A percentile compares a stretch with the other conserved stretches of the same genome.
Conservation (phyloP, 2,888 invertebrate species). For the Tridacna crocea region DNA sequence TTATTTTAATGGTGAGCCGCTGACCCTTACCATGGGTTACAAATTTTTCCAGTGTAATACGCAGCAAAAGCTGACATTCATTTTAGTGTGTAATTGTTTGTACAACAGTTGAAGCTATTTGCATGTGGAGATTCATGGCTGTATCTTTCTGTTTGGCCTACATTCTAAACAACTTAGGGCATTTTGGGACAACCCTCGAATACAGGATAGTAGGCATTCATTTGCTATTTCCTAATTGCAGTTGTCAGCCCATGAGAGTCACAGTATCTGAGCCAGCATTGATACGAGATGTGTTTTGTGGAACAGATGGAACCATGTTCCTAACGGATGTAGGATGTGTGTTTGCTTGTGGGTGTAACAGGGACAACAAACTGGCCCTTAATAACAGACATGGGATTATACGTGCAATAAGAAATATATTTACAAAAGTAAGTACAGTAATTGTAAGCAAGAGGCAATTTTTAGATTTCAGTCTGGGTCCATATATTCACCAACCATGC, state of each 20-base stretch:
- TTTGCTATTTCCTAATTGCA: slow-evolving; percentile 65
- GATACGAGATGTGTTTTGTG: slow-evolving; percentile 87
- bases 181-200: not conserved
- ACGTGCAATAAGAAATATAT: slow-evolving; percentile 85
- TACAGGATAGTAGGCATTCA: not conserved
- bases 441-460: not conserved
- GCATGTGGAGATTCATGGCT: too few species aligned
- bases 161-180: too few species aligned
- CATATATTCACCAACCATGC: too few species aligned
- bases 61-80: too few species aligned
- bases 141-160: too few species aligned
- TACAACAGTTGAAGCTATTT: too few species aligned
- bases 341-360: slow-evolving; percentile 88
- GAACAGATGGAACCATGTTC: slow-evolving; percentile 87
- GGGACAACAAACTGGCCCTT: slow-evolving; percentile 88
- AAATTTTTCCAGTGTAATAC: too few species aligned
- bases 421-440: slow-evolving; percentile 79
- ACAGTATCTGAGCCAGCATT: slow-evolving; percentile 85
- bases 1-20: too few species aligned
- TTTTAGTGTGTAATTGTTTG: too few species aligned
- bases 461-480: too few species aligned
- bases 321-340: slow-evolving; percentile 87
- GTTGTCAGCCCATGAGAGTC: slow-evolving; percentile 85
- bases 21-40: too few species aligned
- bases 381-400: slow-evolving; percentile 85